Percentiles rank a stretch among this genome's conserved stretches.
These are phyloP conservation scores for Toxotes chatareus DNA, from an alignment of 2,113 vertebrate genomes.

Conservation along the genomic window DNA sequence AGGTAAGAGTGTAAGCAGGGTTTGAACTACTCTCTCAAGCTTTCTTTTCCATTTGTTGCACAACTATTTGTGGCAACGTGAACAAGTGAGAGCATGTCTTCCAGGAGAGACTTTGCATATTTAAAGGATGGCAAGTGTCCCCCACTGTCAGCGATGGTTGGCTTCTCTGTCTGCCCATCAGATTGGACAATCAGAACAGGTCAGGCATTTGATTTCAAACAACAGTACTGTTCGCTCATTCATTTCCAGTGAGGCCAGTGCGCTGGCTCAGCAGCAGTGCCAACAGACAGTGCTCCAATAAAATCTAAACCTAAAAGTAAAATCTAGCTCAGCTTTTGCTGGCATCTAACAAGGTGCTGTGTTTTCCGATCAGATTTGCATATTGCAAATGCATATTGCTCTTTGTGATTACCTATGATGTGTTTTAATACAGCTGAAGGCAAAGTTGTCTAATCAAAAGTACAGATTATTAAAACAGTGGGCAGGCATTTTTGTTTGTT, in stretches of 20 bases:
- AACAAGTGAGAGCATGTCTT: background rate
- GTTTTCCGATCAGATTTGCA: background rate
- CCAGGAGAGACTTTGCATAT: background rate
- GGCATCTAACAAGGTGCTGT: background rate
- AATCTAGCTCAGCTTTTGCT: background rate
- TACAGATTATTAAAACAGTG: background rate
- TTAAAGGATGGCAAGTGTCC: no score
- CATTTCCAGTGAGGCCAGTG: background rate
- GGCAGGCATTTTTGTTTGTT: background rate
- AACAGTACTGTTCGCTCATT: background rate
- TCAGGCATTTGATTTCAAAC: no score
- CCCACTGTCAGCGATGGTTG: no score
- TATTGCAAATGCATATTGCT: background rate
- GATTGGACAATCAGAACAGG: no score
- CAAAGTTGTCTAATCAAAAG: no score
- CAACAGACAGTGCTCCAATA: background rate
- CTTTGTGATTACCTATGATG: no score
- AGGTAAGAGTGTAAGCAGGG: background rate
- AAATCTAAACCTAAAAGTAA: background rate
- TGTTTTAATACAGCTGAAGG: background rate
- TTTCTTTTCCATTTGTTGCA: background rate
- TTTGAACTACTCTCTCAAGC: background rate
- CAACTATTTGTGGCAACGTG: background rate
- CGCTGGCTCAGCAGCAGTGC: background rate
- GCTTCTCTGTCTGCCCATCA: no score